Evolutionary conservation across 2,113 vertebrate genomes (phyloP).

Genomic region (Leucoraja erinaceus): DNA sequence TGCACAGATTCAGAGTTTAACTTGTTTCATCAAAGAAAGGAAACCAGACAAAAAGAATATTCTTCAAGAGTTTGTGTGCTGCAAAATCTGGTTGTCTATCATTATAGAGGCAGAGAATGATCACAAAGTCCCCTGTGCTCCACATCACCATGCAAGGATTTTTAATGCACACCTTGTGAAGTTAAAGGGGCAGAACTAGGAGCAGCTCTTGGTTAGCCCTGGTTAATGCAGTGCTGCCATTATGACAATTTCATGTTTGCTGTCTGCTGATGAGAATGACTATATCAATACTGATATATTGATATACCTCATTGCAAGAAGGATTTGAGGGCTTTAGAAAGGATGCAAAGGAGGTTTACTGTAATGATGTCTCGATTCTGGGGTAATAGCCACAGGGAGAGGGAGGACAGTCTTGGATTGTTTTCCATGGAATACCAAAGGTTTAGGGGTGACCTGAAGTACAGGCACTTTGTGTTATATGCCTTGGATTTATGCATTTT

Average conservation of each 20-base stretch:
- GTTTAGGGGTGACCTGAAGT: too few relatives aligned
- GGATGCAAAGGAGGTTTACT: too few relatives aligned
- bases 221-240: background rate
- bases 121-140: background rate
- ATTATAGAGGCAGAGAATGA: background rate
- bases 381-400: too few relatives aligned
- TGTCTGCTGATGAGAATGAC: background rate
- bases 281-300: background rate
- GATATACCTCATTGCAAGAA: too few relatives aligned
- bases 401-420: too few relatives aligned
- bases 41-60: background rate
- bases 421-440: too few relatives aligned
- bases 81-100: background rate
- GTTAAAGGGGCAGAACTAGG: background rate
- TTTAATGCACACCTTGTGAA: background rate
- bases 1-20: slow-evolving; percentile 7
- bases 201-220: background rate
- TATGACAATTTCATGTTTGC: background rate
- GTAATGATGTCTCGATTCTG: too few relatives aligned
- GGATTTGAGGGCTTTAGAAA: too few relatives aligned
- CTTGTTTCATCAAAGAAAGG: background rate
- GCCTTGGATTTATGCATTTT: too few relatives aligned
- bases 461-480: too few relatives aligned
- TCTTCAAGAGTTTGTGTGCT: background rate
- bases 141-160: background rate